Evolutionary conservation across 1,140 invertebrate species (phyloP).

Genomic region (Cephus cinctus): DNA sequence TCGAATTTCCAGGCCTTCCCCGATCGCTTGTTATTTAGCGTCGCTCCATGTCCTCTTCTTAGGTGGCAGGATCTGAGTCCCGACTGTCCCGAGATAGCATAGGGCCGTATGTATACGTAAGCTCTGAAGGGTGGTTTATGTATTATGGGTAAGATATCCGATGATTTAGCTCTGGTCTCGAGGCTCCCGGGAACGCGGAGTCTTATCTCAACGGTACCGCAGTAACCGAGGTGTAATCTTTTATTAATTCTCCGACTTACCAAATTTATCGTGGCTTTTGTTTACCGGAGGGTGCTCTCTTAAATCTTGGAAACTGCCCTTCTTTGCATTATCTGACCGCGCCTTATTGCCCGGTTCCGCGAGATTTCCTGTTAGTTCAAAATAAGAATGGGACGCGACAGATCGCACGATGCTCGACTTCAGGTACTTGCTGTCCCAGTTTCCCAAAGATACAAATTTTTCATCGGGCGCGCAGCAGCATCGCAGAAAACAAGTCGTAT

Average conservation of each 20-base stretch:
- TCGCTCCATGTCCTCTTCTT: too few species aligned
- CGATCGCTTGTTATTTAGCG: too few species aligned
- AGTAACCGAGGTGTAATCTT: conserved; percentile 55
- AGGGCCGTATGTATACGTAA: conserved; percentile 32
- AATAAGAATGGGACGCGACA: too few species aligned
- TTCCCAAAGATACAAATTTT: too few species aligned
- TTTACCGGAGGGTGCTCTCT: conserved; percentile 43
- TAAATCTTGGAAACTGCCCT: conserved; percentile 45
- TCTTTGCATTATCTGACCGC: conserved; percentile 6
- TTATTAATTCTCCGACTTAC: conserved; percentile 58
- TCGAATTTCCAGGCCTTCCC: too few species aligned
- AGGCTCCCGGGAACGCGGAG: conserved; percentile 27
- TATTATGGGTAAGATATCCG: conserved; percentile 57
- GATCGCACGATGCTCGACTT: too few species aligned
- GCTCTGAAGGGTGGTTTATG: conserved; percentile 57
- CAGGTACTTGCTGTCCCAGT: too few species aligned
- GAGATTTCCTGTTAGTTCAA: neutral
- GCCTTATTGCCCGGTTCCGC: neutral
- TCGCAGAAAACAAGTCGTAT: too few species aligned
- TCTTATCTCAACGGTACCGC: conserved; percentile 49
- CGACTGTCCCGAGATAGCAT: too few species aligned
- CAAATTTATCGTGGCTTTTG: conserved; percentile 57
- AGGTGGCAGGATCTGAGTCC: too few species aligned
- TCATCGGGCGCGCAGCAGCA: too few species aligned
- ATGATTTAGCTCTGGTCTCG: conserved; percentile 52